A percentile compares a stretch with the other conserved stretches of the same genome.
Evolutionary conservation across 2,113 vertebrate species (phyloP).

Genomic region (Cephalophus harveyi): DNA sequence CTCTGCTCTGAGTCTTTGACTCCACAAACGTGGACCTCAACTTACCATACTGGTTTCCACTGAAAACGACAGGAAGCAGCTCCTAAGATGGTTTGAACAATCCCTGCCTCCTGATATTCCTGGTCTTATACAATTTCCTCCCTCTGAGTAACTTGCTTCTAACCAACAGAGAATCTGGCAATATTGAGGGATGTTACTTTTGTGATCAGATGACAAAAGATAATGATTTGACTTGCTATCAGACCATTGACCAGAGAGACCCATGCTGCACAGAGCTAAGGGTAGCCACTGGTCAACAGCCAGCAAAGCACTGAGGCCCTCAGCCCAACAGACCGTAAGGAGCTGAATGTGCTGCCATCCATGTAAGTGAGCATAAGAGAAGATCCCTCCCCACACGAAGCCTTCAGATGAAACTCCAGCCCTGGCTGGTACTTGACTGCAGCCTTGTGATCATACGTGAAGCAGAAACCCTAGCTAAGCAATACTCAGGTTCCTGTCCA

Average conservation of each 20-base stretch:
- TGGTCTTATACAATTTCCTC: background rate
- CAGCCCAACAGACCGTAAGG: background rate
- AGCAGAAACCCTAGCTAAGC: background rate
- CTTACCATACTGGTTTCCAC: background rate
- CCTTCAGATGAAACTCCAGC: background rate
- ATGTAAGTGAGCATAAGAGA: background rate
- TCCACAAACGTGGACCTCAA: background rate
- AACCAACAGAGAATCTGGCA: background rate
- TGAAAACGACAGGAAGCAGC: background rate
- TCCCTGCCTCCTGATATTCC: background rate
- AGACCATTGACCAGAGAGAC: background rate
- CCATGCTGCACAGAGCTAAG: background rate
- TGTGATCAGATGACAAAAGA: background rate
- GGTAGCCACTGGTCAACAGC: background rate
- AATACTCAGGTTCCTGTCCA: background rate
- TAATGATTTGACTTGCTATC: background rate
- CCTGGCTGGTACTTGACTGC: background rate
- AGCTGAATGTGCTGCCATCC: background rate
- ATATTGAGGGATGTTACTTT: background rate
- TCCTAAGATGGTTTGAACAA: background rate
- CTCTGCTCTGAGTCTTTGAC: background rate
- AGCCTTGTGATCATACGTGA: background rate
- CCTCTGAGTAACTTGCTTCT: background rate
- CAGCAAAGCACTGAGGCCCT: background rate
- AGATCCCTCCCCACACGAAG: background rate